phyloP scores from a whole-genome alignment of 2,888 invertebrate genomes.

The Chesias legatella region DNA sequence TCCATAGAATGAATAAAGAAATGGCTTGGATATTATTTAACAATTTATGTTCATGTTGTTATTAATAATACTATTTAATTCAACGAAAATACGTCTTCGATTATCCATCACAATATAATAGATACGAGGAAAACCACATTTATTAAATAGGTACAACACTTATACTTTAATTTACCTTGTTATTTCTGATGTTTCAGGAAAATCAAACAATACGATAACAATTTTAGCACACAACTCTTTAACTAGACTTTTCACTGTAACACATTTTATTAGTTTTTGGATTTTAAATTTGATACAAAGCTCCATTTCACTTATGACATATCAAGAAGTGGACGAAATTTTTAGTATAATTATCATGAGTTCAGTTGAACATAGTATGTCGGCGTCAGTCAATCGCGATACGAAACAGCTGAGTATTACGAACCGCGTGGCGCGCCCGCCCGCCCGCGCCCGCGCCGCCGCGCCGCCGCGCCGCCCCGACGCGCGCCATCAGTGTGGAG shows the following conservation, averaged over 20 bases:
- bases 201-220: no score
- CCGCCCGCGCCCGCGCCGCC: constrained; percentile 11
- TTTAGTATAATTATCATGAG: no score
- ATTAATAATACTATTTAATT: not conserved
- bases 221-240: constrained; percentile 11
- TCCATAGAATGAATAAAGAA: no score
- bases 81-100: constrained; percentile 5
- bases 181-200: constrained; percentile 7
- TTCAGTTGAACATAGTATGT: constrained; percentile 1
- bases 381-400: constrained; percentile 1
- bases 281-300: no score
- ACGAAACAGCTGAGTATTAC: constrained; percentile 13
- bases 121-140: constrained; percentile 25
- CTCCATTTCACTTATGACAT: no score
- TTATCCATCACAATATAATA: constrained; percentile 2
- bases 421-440: constrained; percentile 3
- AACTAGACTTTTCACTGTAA: no score
- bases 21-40: no score
- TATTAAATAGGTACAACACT: constrained; percentile 10
- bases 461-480: constrained; percentile 6
- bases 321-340: no score
- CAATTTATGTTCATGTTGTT: no score
- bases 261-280: no score
- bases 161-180: constrained; percentile 23
- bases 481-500: constrained; percentile 17